A percentile compares a stretch with the other conserved stretches of the same genome.
phyloP scores from a whole-genome alignment of 2,113 vertebrate genomes.

The Notarius lentiginosus region DNA sequence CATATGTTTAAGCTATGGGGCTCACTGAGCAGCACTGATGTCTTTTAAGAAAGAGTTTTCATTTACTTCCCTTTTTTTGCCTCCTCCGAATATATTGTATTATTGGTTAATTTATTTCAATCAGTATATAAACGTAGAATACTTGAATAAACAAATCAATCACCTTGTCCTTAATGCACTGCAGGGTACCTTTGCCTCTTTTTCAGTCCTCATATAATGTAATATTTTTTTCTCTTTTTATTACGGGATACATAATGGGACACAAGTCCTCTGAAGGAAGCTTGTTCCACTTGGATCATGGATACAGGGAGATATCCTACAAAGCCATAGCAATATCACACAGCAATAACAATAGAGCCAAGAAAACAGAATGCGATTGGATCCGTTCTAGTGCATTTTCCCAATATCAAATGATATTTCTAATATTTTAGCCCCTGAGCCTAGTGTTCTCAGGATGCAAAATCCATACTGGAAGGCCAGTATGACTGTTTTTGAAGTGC shows the following conservation, averaged over 20 bases:
- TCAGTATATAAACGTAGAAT: conserved; percentile 13
- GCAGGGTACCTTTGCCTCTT: background rate
- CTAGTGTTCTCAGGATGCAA: conserved; percentile 37
- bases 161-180: conserved; percentile 9
- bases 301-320: conserved; percentile 33
- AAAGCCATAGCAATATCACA: conserved; percentile 36
- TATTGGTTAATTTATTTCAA: conserved; percentile 33
- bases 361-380: conserved; percentile 41
- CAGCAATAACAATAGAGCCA: conserved; percentile 40
- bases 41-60: conserved; percentile 39
- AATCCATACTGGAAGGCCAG: conserved; percentile 48
- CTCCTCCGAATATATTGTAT: conserved; percentile 24
- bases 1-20: conserved; percentile 58
- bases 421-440: conserved; percentile 33
- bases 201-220: background rate
- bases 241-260: background rate
- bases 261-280: conserved; percentile 35
- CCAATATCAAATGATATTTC: conserved; percentile 41
- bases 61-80: conserved; percentile 8
- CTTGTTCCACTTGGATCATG: conserved; percentile 42
- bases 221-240: background rate
- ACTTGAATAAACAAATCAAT: conserved; percentile 34
- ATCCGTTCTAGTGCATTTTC: conserved; percentile 39
- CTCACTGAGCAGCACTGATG: conserved; percentile 35
- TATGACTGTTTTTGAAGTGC: conserved; percentile 40